Conservation (phyloP, 1,140 invertebrate genomes). For the Ladona fulva region DNA sequence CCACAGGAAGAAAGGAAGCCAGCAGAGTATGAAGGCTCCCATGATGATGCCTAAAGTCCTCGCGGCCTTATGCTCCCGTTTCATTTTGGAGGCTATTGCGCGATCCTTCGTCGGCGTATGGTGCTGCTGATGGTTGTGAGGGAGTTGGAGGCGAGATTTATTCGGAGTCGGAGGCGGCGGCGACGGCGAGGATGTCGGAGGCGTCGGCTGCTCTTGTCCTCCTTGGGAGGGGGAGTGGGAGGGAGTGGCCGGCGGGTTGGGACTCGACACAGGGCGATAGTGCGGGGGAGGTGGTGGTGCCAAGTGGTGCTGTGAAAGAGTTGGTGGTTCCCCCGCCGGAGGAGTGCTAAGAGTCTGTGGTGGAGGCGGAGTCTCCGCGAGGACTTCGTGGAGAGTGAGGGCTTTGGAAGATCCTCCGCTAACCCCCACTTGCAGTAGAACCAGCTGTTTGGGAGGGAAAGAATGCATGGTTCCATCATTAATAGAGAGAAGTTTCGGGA, state of each 20-base stretch:
- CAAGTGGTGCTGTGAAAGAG: background rate
- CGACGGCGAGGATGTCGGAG: conserved; percentile 21
- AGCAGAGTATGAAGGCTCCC: conserved; percentile 78
- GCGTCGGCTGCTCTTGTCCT: background rate
- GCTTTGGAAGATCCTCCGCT: background rate
- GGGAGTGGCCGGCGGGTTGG: background rate
- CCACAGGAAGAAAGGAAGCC: conserved; percentile 84
- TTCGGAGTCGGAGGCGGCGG: conserved; percentile 19
- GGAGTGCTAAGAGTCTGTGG: background rate
- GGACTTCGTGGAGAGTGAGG: background rate
- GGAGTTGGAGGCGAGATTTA: background rate
- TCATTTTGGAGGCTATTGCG: conserved; percentile 29
- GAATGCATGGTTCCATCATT: too few relatives aligned
- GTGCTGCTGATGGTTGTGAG: conserved; percentile 13
- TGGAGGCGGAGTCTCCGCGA: background rate
- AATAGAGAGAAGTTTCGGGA: too few relatives aligned
- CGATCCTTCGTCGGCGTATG: conserved; percentile 12
- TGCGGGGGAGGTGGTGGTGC: background rate
- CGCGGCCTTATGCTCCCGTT: conserved; percentile 87
- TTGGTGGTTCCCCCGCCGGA: background rate
- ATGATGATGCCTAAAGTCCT: conserved; percentile 85
- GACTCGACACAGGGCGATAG: background rate
- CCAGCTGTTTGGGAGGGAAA: background rate
- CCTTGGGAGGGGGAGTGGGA: background rate
- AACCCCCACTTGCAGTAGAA: background rate